These are phyloP conservation scores for Mohoua ochrocephala DNA, from an alignment of 2,113 vertebrate genomes.

Conservation along the genomic window DNA sequence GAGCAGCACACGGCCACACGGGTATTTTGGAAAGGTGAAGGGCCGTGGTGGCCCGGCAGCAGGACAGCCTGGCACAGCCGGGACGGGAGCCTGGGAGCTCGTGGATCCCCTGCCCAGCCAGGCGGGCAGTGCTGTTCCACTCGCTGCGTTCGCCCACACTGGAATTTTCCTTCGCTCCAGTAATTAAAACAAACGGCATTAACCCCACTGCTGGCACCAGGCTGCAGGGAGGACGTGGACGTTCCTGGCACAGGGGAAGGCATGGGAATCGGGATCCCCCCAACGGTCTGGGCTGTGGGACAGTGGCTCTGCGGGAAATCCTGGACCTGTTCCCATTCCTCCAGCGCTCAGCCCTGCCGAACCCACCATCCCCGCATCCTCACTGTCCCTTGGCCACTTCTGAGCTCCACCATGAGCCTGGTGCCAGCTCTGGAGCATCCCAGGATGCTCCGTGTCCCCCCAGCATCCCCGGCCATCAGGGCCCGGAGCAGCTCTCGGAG, in stretches of 20 bases:
- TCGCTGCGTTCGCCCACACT: background rate
- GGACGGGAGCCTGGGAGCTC: background rate
- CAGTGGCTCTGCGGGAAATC: background rate
- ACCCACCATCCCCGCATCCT: rapidly evolving
- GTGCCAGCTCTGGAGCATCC: background rate
- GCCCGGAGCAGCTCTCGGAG: rapidly evolving
- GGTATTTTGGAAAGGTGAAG: rapidly evolving
- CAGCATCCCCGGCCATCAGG: rapidly evolving
- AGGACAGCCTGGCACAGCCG: background rate
- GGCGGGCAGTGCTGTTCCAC: background rate
- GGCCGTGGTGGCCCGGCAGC: rapidly evolving
- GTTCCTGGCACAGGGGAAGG: background rate
- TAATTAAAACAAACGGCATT: background rate
- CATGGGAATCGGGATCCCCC: rapidly evolving
- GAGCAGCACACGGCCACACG: rapidly evolving
- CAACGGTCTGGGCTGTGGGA: rapidly evolving
- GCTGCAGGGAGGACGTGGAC: background rate
- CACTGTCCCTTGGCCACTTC: background rate
- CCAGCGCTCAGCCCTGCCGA: background rate
- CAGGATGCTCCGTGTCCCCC: rapidly evolving
- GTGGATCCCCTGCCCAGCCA: background rate
- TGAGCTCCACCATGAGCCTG: rapidly evolving
- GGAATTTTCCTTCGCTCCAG: slow-evolving; percentile 18
- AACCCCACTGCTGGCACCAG: background rate
- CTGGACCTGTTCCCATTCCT: background rate